Conservation (phyloP, 2,113 vertebrate species). For the Tamias sibiricus region DNA sequence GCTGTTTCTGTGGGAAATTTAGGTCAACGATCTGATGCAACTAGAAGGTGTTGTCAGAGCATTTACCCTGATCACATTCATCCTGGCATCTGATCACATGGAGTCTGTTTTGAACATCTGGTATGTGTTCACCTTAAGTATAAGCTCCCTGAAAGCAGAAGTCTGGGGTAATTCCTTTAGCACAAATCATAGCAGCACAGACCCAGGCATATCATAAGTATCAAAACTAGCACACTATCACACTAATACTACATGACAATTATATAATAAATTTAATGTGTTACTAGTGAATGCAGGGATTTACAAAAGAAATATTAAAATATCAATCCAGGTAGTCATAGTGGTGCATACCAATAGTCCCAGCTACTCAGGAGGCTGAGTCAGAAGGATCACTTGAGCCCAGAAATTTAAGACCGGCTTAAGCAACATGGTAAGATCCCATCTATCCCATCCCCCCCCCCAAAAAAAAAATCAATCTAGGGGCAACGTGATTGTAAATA, state of each 20-base stretch:
- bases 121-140: not conserved
- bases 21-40: not conserved
- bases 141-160: conserved; percentile 26
- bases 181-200: not conserved
- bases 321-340: not conserved
- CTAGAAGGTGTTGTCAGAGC: not conserved
- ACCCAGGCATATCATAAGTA: not conserved
- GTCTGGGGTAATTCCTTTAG: not conserved
- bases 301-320: not conserved
- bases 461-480: not conserved
- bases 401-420: not conserved
- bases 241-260: not conserved
- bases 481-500: not conserved
- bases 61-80: not conserved
- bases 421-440: not conserved
- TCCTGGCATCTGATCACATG: not conserved
- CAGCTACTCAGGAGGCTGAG: not conserved
- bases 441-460: not conserved
- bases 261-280: not conserved
- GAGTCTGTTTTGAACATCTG: not conserved
- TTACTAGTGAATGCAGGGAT: not conserved
- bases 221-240: not conserved
- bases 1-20: not conserved
- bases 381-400: not conserved
- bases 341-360: not conserved